Evolutionary conservation across 2,113 vertebrate genomes (phyloP), one percentile per base, ranked within the genome.

Genomic region (Corydoras maculifer): DNA sequence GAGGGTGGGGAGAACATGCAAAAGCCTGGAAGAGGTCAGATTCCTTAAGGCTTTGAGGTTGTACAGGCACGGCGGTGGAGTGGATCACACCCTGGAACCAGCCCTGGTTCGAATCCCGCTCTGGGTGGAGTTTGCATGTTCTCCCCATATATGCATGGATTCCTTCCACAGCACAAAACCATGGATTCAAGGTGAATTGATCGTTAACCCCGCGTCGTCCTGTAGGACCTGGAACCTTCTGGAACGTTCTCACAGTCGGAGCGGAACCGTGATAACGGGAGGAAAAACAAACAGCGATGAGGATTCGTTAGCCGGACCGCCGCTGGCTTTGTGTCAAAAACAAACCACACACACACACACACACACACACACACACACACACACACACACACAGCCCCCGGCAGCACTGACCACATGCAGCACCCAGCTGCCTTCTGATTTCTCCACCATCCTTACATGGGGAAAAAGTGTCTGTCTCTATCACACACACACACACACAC

Each of bases 241-340:
- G 35, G 35, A 43, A 43, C 7, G 35, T 43, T 43, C 35, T 43
- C 35, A 43, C 35, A 43, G 35, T 43, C 35, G 35, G 35, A 43
- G 35, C 35, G 35, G 7, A 43, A 8, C 7, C 4, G 35, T 43
- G 35, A 43, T 8, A 14, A 12, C 13, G 48, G 11, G 12, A 4
- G 29, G 30, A 70, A 43, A 58, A 53, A 59, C 9, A 35, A n/a
- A 11, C 12, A 53, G 8, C 3, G 57, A 25, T 9, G 60, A 64
- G 9, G 6, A 62, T 75, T 72, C 50, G 62, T 82, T 80, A 75
- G 69, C 76, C 75, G 73, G 81, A 69, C 79, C 82, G 67, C 66
- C 73, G 66, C 63, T 72, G 59, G 60, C 5, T 68, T 66, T 73
- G 15, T 57, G 48, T 57, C 65, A 59, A 43, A 43, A 43, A 29